Evolutionary conservation across 2,888 invertebrate genomes (phyloP).

Genomic region (Gortyna flavago): DNA sequence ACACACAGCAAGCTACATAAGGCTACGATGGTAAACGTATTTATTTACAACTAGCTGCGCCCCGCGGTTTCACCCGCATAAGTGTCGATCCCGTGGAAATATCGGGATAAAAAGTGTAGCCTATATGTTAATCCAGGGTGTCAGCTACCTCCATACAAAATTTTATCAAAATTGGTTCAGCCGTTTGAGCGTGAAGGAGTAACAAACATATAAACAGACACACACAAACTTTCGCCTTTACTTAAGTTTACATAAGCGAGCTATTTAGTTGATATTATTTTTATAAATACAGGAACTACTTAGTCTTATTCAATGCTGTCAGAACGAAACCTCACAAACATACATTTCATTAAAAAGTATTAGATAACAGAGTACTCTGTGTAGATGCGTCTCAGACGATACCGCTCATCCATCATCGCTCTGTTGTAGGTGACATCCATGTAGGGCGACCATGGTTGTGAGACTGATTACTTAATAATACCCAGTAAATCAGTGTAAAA

Average conservation of each 20-base stretch:
- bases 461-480: not conserved
- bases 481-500: not conserved
- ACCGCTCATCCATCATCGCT: slow-evolving; percentile 73
- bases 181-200: no score
- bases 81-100: no score
- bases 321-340: slow-evolving; percentile 29
- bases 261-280: not conserved
- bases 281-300: not conserved
- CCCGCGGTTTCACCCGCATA: no score
- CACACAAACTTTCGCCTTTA: no score
- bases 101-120: no score
- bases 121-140: no score
- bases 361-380: slow-evolving; percentile 47
- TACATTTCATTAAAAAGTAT: slow-evolving; percentile 59
- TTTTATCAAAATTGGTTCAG: no score
- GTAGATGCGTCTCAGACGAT: slow-evolving; percentile 60
- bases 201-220: no score
- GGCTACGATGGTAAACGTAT: no score
- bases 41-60: no score
- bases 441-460: slow-evolving; percentile 56
- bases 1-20: not conserved
- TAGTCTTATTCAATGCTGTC: slow-evolving; percentile 13
- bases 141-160: no score
- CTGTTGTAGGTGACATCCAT: slow-evolving; percentile 70
- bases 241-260: not conserved